Percentiles rank a stretch among this genome's conserved stretches.
phyloP scores from a whole-genome alignment of 2,888 invertebrate species.

The Polydesmus complanatus region DNA sequence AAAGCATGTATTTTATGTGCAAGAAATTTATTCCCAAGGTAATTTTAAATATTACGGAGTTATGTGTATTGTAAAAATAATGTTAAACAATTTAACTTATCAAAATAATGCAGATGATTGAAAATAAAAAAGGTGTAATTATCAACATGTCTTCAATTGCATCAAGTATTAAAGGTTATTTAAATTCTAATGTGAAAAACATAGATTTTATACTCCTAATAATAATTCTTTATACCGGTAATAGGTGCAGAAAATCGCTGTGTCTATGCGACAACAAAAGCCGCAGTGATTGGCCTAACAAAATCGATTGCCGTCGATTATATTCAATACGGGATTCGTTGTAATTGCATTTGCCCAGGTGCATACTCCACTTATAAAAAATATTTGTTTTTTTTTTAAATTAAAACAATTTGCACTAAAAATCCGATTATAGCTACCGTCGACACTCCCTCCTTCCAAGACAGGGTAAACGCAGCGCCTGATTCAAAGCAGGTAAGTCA shows the following conservation, averaged over 20 bases:
- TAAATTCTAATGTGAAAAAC: not conserved
- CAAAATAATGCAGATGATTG: slow-evolving; percentile 5
- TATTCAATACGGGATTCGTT: slow-evolving; percentile 24
- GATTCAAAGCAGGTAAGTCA: too few species aligned
- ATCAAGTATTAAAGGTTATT: slow-evolving; percentile 22
- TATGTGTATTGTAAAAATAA: not conserved
- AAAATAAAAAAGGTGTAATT: slow-evolving; percentile 21
- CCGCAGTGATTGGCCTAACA: slow-evolving; percentile 26
- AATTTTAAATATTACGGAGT: not conserved
- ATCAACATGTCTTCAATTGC: slow-evolving; percentile 27
- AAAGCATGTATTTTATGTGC: slow-evolving; percentile 25
- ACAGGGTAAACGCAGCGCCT: slow-evolving; percentile 8
- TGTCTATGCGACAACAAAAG: slow-evolving; percentile 27
- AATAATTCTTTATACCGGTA: not conserved
- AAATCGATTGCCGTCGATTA: slow-evolving; percentile 27
- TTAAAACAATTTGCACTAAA: not conserved
- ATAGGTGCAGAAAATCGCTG: slow-evolving; percentile 23
- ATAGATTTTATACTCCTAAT: not conserved
- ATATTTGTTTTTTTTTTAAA: slow-evolving; percentile 1
- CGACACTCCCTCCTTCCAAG: slow-evolving; percentile 16
- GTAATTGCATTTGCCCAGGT: slow-evolving; percentile 26
- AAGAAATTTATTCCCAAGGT: slow-evolving; percentile 25
- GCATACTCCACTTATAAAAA: not conserved
- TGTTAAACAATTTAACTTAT: not conserved
- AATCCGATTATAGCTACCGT: slow-evolving; percentile 14